phyloP scores from a whole-genome alignment of 2,888 invertebrate genomes.

The Lasioglossum lativentre region DNA sequence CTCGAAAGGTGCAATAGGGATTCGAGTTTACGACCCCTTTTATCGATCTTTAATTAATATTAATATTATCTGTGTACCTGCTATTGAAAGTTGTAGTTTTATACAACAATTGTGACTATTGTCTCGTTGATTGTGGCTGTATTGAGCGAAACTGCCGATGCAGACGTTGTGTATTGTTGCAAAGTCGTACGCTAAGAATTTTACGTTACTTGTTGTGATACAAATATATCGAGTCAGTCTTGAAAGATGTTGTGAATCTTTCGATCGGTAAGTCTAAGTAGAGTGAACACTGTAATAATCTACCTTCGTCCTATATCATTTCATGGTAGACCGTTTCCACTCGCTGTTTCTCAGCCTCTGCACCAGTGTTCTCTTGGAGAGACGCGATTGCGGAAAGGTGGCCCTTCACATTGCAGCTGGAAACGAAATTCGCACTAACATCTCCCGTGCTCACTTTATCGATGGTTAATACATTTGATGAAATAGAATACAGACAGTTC shows the following conservation, averaged over 20 bases:
- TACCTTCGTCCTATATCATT: slow-evolving; percentile 34
- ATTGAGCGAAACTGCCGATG: slow-evolving; percentile 44
- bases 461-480: slow-evolving; percentile 20
- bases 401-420: slow-evolving; percentile 79
- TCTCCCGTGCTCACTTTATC: background rate
- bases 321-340: slow-evolving; percentile 70
- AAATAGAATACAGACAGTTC: slow-evolving; percentile 3
- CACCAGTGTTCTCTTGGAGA: slow-evolving; percentile 77
- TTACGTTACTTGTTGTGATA: slow-evolving; percentile 41
- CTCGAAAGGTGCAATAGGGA: slow-evolving; percentile 9
- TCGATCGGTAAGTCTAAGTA: slow-evolving; percentile 32
- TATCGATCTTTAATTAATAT: slow-evolving; percentile 46
- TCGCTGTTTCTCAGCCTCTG: slow-evolving; percentile 72
- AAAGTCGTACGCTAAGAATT: slow-evolving; percentile 25
- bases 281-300: slow-evolving; percentile 29
- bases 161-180: slow-evolving; percentile 43
- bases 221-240: slow-evolving; percentile 13
- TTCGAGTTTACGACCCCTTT: slow-evolving; percentile 23
- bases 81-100: slow-evolving; percentile 59
- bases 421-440: slow-evolving; percentile 26
- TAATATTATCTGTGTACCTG: slow-evolving; percentile 51
- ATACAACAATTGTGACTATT: slow-evolving; percentile 35
- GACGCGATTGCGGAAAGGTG: slow-evolving; percentile 78
- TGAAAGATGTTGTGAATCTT: slow-evolving; percentile 24
- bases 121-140: slow-evolving; percentile 56